Evolutionary conservation across 2,797 vertebrate genomes (phyloP).

Genomic region (Manis crassicaudata): DNA sequence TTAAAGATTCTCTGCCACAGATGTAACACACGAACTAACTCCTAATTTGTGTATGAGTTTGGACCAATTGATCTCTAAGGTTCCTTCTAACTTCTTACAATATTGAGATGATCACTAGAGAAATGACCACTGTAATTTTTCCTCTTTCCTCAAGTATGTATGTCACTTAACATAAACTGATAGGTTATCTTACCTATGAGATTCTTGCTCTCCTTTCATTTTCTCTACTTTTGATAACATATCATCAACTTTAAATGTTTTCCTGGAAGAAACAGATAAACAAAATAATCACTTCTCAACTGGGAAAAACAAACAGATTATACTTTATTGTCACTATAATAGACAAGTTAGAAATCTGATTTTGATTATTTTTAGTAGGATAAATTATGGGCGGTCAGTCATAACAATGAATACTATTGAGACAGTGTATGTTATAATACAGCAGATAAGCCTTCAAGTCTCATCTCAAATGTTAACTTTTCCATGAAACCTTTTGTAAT

Average conservation of each 20-base stretch:
- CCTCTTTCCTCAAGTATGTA: slow-evolving; percentile 55
- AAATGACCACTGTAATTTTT: slow-evolving; percentile 50
- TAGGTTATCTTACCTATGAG: slow-evolving; percentile 92
- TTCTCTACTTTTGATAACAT: slow-evolving; percentile 97
- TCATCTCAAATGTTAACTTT: slow-evolving; percentile 50
- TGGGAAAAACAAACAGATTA: slow-evolving; percentile 71
- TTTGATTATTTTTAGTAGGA: slow-evolving; percentile 61
- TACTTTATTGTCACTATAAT: slow-evolving; percentile 65
- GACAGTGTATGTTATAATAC: slow-evolving; percentile 24
- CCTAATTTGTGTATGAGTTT: slow-evolving; percentile 30
- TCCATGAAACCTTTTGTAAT: slow-evolving; percentile 55
- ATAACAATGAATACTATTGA: slow-evolving; percentile 59
- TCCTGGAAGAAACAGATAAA: slow-evolving; percentile 89
- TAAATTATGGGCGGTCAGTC: slow-evolving; percentile 50
- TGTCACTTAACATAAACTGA: slow-evolving; percentile 67
- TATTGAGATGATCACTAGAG: slow-evolving; percentile 12
- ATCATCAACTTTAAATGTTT: slow-evolving; percentile 97
- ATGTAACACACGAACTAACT: slow-evolving; percentile 40
- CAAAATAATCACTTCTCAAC: slow-evolving; percentile 80
- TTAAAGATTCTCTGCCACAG: slow-evolving; percentile 23
- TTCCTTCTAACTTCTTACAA: slow-evolving; percentile 54
- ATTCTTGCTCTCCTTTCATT: slow-evolving; percentile 98
- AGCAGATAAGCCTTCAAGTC: slow-evolving; percentile 41
- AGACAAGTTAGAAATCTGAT: slow-evolving; percentile 60
- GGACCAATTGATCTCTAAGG: slow-evolving; percentile 26